phyloP scores from a whole-genome alignment of 1,140 invertebrate species.

The Penaeus vannamei region DNA sequence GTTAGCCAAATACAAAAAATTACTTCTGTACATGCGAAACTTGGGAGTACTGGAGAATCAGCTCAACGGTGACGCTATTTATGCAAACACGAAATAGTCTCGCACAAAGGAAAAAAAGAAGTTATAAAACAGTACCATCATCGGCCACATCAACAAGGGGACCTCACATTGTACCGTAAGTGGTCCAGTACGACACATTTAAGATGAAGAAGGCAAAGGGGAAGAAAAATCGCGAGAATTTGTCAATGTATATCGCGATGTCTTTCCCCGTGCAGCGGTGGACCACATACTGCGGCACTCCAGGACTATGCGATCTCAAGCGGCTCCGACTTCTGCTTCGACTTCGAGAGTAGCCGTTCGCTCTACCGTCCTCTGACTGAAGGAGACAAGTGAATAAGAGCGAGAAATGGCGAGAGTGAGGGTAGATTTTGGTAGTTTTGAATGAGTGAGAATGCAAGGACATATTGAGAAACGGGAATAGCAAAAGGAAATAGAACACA shows the following conservation, averaged over 20 bases:
- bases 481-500: background rate
- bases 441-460: too few relatives aligned
- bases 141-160: background rate
- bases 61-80: too few relatives aligned
- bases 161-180: slow-evolving; percentile 73
- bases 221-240: slow-evolving; percentile 83
- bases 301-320: slow-evolving; percentile 65
- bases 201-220: slow-evolving; percentile 83
- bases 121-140: background rate
- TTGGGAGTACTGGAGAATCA: too few relatives aligned
- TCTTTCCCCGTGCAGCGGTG: slow-evolving; percentile 88
- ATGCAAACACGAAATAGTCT: background rate
- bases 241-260: slow-evolving; percentile 88
- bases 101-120: background rate
- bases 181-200: slow-evolving; percentile 86
- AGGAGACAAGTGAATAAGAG: background rate
- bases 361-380: slow-evolving; percentile 66
- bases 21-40: too few relatives aligned
- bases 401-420: background rate
- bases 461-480: background rate
- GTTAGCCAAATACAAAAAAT: too few relatives aligned
- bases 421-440: too few relatives aligned
- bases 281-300: slow-evolving; percentile 81
- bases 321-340: slow-evolving; percentile 69
- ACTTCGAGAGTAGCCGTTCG: slow-evolving; percentile 66